Conservation (phyloP, 2,888 invertebrate species). For the Doris montereyensis region DNA sequence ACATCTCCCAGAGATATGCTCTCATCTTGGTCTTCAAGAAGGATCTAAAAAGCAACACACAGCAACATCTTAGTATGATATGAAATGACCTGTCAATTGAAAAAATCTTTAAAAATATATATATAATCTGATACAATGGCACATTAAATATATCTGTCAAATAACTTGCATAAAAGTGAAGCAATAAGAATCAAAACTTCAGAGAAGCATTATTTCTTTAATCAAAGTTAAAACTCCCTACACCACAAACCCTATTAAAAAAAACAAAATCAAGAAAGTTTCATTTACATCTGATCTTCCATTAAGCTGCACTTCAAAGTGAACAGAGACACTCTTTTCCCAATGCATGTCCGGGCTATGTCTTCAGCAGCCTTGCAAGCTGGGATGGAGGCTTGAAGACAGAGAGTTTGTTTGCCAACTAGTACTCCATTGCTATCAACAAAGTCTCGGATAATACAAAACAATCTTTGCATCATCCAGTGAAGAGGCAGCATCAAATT, state of each 20-base stretch:
- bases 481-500: constrained; percentile 43
- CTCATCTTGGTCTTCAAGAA: constrained; percentile 47
- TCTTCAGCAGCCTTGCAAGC: constrained; percentile 75
- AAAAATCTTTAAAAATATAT: no score
- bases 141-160: no score
- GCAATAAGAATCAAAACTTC: not conserved
- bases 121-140: no score
- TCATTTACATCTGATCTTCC: constrained; percentile 49
- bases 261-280: constrained; percentile 20
- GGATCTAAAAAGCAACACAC: constrained; percentile 46
- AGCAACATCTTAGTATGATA: no score
- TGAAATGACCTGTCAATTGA: no score
- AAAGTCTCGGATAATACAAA: constrained; percentile 75
- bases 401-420: constrained; percentile 63
- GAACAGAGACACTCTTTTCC: constrained; percentile 74
- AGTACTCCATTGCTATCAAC: constrained; percentile 60
- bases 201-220: no score
- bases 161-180: not conserved
- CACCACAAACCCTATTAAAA: no score
- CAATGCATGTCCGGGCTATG: constrained; percentile 74
- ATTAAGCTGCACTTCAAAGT: constrained; percentile 52
- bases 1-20: constrained; percentile 53
- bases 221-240: no score
- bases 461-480: constrained; percentile 67
- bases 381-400: constrained; percentile 73